Evolutionary conservation across 2,888 invertebrate genomes (phyloP).

Genomic region (Dolichopus griseipennis): DNA sequence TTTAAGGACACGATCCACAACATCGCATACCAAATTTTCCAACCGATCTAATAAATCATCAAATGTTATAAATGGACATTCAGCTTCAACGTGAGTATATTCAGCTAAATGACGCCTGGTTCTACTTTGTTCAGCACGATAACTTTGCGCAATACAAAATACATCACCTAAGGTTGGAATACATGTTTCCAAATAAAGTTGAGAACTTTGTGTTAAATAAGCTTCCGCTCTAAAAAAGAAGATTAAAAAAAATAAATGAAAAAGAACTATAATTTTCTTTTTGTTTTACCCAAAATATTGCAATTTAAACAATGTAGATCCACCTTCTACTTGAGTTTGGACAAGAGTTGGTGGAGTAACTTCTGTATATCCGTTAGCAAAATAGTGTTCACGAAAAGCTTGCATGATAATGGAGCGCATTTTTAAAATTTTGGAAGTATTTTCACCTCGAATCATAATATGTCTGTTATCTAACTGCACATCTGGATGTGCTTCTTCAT

Average conservation of each 20-base stretch:
- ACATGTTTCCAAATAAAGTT: conserved; percentile 94
- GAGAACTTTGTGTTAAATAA: conserved; percentile 95
- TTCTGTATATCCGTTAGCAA: conserved; percentile 71
- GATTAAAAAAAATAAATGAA: not conserved
- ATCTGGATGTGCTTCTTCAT: conserved; percentile 93
- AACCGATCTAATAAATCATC: conserved; percentile 79
- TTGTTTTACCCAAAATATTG: conserved; percentile 45
- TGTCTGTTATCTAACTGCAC: conserved; percentile 95
- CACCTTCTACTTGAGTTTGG: conserved; percentile 99
- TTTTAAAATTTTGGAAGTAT: conserved; percentile 83
- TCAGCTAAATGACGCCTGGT: conserved; percentile 96
- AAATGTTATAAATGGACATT: conserved; percentile 90
- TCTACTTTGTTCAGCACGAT: conserved; percentile 93
- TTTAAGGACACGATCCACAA: conserved; percentile 82
- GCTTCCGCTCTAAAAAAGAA: conserved; percentile 61
- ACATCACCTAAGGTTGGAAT: conserved; percentile 92
- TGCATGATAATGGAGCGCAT: conserved; percentile 78
- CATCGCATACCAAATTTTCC: conserved; percentile 91
- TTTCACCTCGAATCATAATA: conserved; percentile 97
- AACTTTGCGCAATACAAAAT: conserved; percentile 95
- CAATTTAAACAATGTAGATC: conserved; percentile 88
- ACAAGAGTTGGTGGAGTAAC: conserved; percentile 95
- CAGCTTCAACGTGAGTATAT: conserved; percentile 96
- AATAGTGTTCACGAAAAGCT: conserved; percentile 74
- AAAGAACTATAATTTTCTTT: conserved; percentile 3